Evolutionary conservation across 2,888 invertebrate species (phyloP), one percentile per base, ranked within the genome.

Genomic region (Capitulum mitella): DNA sequence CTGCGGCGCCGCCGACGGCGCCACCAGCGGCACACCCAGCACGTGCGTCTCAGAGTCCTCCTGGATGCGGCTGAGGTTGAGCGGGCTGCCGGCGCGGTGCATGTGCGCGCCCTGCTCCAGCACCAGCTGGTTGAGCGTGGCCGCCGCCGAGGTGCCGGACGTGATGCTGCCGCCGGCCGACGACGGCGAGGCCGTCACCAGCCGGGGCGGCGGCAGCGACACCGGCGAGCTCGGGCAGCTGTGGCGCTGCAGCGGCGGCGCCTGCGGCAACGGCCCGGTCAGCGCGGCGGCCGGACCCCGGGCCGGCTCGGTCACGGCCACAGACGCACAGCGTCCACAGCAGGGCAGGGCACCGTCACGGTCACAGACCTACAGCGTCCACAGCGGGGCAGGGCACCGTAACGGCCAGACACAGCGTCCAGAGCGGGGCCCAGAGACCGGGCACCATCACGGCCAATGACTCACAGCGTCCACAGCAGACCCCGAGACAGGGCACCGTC

Each of bases 121-220:
- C 37, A 26, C 70, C 64, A 64, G 64, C 34, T 64, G 64, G 32
- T 64, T 34, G 19, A 29, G 64, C 3, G 70, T 14, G 40, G 70
- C 37, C 37, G 70, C 70, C 10, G 70, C 70, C 22, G 70, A 70
- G 8, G 70, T 70, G 26, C 70, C 70, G 26, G 37, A 70, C 6
- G 70, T 70, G 70, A 70, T 70, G 26, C 70, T 70, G 70, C 70
- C 70, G 70, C 70, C 70, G 70, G 70, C 70, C 26, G 70, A 70
- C 37, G 22, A 40, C 10, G 58, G 29, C 3, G 70, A 12, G 1
- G 70, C 70, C 40, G 40, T 26, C 37, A 70, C 70, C 40, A 70
- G 37, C 1, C 70, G n/a, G n/a, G n/a, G 70, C 40, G 70, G 37
- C 70, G 70, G 70, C 70, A 70, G 70, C 37, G 70, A 70, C 26